Evolutionary conservation across 2,113 vertebrate genomes (phyloP).

Genomic region (Apteryx owenii): DNA sequence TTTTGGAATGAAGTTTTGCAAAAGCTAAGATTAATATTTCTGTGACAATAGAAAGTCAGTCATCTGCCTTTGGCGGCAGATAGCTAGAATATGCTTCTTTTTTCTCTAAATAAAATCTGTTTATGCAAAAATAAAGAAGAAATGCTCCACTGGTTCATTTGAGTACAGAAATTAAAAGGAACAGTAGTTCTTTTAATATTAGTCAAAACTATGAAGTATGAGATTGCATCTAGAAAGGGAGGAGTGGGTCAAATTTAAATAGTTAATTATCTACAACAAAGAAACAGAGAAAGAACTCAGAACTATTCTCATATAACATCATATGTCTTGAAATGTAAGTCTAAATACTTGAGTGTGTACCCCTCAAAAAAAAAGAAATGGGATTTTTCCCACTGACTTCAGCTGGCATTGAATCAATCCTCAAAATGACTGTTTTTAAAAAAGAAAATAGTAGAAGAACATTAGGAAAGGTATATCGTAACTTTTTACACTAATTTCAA

Average conservation of each 20-base stretch:
- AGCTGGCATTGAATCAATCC: not conserved
- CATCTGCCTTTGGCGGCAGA: not conserved
- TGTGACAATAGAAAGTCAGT: not conserved
- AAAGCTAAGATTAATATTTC: not conserved
- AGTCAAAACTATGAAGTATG: not conserved
- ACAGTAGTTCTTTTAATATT: not conserved
- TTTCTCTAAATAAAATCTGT: not conserved
- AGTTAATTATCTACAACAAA: not conserved
- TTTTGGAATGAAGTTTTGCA: not conserved
- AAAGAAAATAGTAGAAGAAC: not conserved
- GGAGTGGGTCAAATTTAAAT: not conserved
- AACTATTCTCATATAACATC: not conserved
- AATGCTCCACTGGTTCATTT: not conserved
- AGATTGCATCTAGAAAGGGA: not conserved
- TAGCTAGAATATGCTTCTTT: not conserved
- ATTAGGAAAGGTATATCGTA: not conserved
- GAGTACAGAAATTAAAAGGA: not conserved
- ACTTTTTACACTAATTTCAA: not conserved
- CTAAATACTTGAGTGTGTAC: not conserved
- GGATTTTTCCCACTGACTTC: not conserved
- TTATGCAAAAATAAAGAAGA: not conserved
- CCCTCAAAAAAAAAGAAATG: not conserved
- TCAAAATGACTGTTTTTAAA: not conserved
- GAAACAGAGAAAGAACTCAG: not conserved
- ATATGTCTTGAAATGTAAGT: not conserved